Conservation (phyloP, 2,113 vertebrate species). For the Catharus minimus region DNA sequence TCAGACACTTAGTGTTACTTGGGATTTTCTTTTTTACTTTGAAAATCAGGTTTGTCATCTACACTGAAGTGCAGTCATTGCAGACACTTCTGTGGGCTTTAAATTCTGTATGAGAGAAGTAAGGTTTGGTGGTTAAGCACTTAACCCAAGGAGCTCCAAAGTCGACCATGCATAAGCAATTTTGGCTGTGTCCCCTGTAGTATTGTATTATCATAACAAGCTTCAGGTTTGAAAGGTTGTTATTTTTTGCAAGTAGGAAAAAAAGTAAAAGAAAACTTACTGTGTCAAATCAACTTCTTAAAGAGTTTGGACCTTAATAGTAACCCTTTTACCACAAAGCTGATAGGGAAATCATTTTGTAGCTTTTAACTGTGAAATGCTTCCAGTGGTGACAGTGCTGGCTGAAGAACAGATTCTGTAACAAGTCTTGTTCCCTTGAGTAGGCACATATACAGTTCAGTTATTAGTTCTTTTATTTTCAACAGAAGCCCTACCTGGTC, state of each 20-base stretch:
- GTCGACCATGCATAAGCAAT: background rate
- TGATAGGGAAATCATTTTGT: background rate
- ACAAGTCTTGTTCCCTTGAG: background rate
- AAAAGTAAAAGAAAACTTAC: background rate
- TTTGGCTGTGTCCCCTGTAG: background rate
- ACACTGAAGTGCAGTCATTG: background rate
- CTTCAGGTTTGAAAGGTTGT: background rate
- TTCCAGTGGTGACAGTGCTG: background rate
- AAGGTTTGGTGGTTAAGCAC: background rate
- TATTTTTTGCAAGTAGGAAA: background rate
- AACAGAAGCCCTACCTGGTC: background rate
- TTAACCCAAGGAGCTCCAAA: background rate
- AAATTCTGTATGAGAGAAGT: background rate
- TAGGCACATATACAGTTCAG: background rate
- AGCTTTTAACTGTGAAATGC: background rate
- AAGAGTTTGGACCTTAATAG: background rate
- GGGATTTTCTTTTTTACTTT: background rate
- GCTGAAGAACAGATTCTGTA: background rate
- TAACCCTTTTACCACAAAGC: background rate
- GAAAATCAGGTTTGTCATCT: background rate
- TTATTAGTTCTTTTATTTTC: background rate
- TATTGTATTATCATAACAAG: background rate
- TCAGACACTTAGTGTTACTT: background rate
- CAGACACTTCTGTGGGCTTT: background rate
- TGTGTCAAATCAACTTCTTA: background rate